phyloP scores from a whole-genome alignment of 1,140 invertebrate species.

The Drosophila seguyi region DNA sequence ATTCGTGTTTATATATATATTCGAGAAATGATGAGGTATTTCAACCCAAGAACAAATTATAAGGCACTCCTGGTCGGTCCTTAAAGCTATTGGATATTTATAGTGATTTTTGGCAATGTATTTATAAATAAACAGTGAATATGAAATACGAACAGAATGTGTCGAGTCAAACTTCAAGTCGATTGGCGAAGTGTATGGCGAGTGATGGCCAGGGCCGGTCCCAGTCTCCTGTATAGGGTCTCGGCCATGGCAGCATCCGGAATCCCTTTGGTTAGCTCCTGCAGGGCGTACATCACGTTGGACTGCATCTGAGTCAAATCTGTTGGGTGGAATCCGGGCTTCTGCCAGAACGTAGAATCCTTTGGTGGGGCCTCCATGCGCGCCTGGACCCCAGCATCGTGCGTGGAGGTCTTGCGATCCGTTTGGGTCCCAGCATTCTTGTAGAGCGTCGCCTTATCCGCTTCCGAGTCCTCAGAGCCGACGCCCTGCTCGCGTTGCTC shows the following conservation, averaged over 20 bases:
- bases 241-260: constrained; percentile 31
- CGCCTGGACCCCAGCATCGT: constrained; percentile 36
- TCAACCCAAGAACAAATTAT: neutral
- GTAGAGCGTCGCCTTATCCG: constrained; percentile 21
- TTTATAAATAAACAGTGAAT: constrained; percentile 21
- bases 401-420: neutral
- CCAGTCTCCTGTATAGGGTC: constrained; percentile 23
- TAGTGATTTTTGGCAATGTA: constrained; percentile 12
- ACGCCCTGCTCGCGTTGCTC: constrained; percentile 2
- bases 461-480: constrained; percentile 15
- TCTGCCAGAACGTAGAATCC: constrained; percentile 36
- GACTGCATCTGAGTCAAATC: constrained; percentile 45
- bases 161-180: neutral
- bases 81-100: neutral
- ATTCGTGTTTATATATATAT: constrained; percentile 11
- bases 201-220: constrained; percentile 21
- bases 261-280: constrained; percentile 25
- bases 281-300: constrained; percentile 47
- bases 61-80: neutral
- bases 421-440: constrained; percentile 48
- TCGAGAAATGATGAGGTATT: constrained; percentile 9
- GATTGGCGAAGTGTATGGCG: neutral
- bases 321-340: constrained; percentile 13
- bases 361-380: neutral
- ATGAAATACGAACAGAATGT: neutral